Evolutionary conservation across 2,888 invertebrate genomes (phyloP), one percentile per base, ranked within the genome.

Genomic region (Syritta pipiens): DNA sequence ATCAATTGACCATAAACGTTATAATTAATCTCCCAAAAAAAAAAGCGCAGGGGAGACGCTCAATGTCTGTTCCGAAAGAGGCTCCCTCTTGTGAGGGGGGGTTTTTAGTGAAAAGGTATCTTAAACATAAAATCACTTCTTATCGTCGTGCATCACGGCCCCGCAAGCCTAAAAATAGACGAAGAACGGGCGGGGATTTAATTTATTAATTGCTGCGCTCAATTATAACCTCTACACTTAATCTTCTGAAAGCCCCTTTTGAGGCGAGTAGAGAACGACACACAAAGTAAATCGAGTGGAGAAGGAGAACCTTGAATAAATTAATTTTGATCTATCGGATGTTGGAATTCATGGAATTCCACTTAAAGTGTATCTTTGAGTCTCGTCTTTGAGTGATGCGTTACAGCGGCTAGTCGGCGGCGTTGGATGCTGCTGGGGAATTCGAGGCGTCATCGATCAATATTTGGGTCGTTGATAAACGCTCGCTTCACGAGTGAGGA

Each of bases 291-390:
- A 40, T 32, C 59, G 40, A 53, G 42, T 46, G n/a, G 14, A 65
- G 40, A 35, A 62, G 26, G 57, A 60, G 77, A 77, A 67, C 77
- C 65, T 72, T 72, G 72, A 77, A 77, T 77, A 77, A 72, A 77
- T 77, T 72, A 48, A 24, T 48, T 53, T 72, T 72, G 60, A 67
- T 65, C 53, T 67, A 77, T 71, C 71, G 59, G 55, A 57, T n/a
- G n/a, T n/a, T 72, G 65, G 65, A 72, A 77, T 77, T 77, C 22
- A 67, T 48, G 72, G 77, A 72, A 77, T 72, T 65, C 72, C 59
- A 71, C 51, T 57, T 48, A 48, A 65, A 65, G 51, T 59, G 44
- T 60, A 9, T 55, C 7, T n/a, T n/a, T n/a, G n/a, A n/a, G n/a
- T n/a, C n/a, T n/a, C n/a, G n/a, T n/a, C n/a, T n/a, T n/a, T n/a